A percentile compares a stretch with the other conserved stretches of the same genome.
These are phyloP conservation scores for Atrina japonica DNA, from an alignment of 2,888 invertebrate genomes.

Conservation along the genomic window DNA sequence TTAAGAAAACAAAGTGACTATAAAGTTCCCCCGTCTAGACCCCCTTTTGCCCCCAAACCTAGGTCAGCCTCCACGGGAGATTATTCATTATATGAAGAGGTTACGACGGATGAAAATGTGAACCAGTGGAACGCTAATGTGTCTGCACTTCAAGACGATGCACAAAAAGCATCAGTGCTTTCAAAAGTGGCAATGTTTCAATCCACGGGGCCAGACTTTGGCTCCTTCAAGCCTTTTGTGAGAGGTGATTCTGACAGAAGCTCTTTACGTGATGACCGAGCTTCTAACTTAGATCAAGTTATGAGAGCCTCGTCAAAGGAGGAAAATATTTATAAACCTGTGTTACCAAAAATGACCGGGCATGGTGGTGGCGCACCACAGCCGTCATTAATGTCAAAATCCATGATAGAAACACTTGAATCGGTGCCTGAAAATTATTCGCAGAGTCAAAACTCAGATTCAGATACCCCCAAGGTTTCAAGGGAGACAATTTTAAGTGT, in stretches of 20 bases:
- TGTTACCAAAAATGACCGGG: slow-evolving; percentile 46
- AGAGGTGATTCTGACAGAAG: slow-evolving; percentile 55
- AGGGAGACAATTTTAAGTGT: slow-evolving; percentile 66
- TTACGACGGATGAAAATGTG: slow-evolving; percentile 28
- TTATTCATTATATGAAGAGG: slow-evolving; percentile 35
- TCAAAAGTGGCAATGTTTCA: slow-evolving; percentile 67
- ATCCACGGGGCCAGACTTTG: slow-evolving; percentile 49
- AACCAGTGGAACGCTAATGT: slow-evolving; percentile 37
- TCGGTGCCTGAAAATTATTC: slow-evolving; percentile 39
- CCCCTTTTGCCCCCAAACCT: slow-evolving; percentile 58
- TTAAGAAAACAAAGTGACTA: slow-evolving; percentile 55
- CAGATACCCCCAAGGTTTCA: slow-evolving; percentile 49
- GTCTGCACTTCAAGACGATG: slow-evolving; percentile 41
- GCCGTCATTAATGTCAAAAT: slow-evolving; percentile 41
- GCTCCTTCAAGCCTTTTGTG: slow-evolving; percentile 57
- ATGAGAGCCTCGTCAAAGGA: slow-evolving; percentile 41
- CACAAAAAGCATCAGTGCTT: slow-evolving; percentile 57
- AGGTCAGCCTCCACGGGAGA: slow-evolving; percentile 52
- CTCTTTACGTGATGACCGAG: slow-evolving; percentile 54
- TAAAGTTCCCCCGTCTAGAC: slow-evolving; percentile 53
- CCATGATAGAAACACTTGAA: slow-evolving; percentile 42
- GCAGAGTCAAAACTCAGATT: slow-evolving; percentile 40
- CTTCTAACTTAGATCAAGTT: slow-evolving; percentile 14
- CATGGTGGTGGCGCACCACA: slow-evolving; percentile 18
- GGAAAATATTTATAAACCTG: slow-evolving; percentile 60